Conservation (phyloP, 2,113 vertebrate species). For the Gorsachius goisagi region DNA sequence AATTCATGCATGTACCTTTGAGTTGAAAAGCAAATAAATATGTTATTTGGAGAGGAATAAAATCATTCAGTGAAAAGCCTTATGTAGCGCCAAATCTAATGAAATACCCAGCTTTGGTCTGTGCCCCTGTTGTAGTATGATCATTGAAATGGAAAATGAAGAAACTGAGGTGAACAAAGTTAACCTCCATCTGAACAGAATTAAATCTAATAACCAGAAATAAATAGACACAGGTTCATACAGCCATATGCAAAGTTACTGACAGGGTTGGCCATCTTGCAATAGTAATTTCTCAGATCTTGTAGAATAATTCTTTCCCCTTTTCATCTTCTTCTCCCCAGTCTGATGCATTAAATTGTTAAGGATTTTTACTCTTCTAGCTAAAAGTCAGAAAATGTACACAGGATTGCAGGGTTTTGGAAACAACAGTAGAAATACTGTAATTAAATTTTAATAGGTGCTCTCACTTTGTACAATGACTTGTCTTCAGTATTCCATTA, state of each 20-base stretch:
- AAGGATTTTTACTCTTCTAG: neutral
- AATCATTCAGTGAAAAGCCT: neutral
- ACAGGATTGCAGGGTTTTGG: neutral
- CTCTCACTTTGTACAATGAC: neutral
- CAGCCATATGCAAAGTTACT: neutral
- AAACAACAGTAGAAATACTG: neutral
- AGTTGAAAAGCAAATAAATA: neutral
- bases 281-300: neutral
- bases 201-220: neutral
- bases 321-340: neutral
- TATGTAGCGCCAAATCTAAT: neutral
- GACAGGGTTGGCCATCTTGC: neutral
- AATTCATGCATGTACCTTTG: neutral
- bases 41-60: neutral
- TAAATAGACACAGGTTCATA: neutral
- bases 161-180: neutral
- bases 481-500: constrained; percentile 21
- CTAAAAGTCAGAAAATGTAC: neutral
- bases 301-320: neutral
- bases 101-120: neutral
- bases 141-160: neutral
- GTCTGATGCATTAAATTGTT: neutral
- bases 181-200: neutral
- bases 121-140: neutral
- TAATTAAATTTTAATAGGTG: neutral